phyloP scores from a whole-genome alignment of 1,140 invertebrate species.

The Periplaneta americana region DNA sequence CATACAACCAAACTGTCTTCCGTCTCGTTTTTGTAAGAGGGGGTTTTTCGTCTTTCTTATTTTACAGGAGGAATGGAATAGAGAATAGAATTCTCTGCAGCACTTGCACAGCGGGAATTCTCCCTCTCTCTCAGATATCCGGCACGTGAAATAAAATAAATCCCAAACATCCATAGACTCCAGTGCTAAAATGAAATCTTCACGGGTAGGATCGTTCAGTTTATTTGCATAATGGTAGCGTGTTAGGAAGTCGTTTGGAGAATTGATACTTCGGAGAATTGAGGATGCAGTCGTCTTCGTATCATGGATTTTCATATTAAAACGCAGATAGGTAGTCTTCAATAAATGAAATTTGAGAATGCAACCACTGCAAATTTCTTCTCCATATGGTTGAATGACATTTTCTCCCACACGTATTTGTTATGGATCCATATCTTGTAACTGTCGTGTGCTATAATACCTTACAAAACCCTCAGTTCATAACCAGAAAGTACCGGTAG shows the following conservation, averaged over 20 bases:
- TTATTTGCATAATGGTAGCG: background rate
- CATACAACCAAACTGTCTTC: background rate
- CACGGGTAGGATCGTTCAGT: background rate
- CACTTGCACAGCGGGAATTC: background rate
- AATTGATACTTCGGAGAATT: background rate
- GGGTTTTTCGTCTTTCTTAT: background rate
- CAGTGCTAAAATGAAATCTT: background rate
- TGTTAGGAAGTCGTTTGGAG: background rate
- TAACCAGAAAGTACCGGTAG: too few relatives aligned
- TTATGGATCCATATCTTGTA: too few relatives aligned
- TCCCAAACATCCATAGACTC: background rate
- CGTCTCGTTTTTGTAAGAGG: too few relatives aligned
- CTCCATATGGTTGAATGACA: too few relatives aligned
- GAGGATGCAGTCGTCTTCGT: background rate
- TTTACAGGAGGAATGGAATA: too few relatives aligned
- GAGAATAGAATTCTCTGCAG: background rate
- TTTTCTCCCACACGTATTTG: too few relatives aligned
- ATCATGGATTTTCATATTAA: too few relatives aligned
- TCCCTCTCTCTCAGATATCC: background rate
- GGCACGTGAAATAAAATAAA: background rate
- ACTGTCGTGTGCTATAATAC: too few relatives aligned
- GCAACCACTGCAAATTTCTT: too few relatives aligned
- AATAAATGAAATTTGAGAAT: too few relatives aligned
- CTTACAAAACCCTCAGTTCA: too few relatives aligned
- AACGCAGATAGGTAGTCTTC: too few relatives aligned